Percentiles rank a stretch among this genome's conserved stretches.
Evolutionary conservation across 2,797 vertebrate genomes (phyloP).

Genomic region (Enteromius trimaculatus): DNA sequence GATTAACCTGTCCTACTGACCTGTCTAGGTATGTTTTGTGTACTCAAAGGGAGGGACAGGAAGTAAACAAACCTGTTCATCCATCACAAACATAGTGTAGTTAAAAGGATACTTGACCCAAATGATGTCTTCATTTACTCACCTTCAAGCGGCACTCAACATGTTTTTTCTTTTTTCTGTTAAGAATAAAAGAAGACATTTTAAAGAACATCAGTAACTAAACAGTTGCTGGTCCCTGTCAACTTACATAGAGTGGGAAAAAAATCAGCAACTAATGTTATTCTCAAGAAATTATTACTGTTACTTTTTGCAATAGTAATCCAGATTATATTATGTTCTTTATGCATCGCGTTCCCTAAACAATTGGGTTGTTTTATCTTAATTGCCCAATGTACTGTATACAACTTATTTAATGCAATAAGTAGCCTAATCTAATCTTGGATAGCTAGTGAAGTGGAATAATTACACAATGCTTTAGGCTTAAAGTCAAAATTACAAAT

Average conservation of each 20-base stretch:
- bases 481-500: not conserved
- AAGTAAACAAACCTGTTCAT: not conserved
- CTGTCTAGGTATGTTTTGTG: not conserved
- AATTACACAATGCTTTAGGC: slow-evolving; percentile 4
- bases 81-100: not conserved
- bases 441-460: not conserved
- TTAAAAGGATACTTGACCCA: not conserved
- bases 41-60: not conserved
- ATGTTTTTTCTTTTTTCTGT: not conserved
- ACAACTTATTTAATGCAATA: not conserved
- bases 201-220: not conserved
- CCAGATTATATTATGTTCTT: not conserved
- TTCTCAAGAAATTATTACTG: not conserved
- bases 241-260: too few species aligned
- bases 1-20: not conserved
- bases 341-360: not conserved
- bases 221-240: not conserved
- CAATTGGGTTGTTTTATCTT: slow-evolving; percentile 5
- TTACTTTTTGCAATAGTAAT: not conserved
- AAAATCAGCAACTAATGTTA: not conserved
- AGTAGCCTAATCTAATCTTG: not conserved
- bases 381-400: not conserved
- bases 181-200: not conserved
- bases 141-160: not conserved
- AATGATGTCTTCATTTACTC: not conserved